Percentiles rank a stretch among this genome's conserved stretches.
Evolutionary conservation across 2,113 vertebrate species (phyloP).

Genomic region (Kryptolebias marmoratus): DNA sequence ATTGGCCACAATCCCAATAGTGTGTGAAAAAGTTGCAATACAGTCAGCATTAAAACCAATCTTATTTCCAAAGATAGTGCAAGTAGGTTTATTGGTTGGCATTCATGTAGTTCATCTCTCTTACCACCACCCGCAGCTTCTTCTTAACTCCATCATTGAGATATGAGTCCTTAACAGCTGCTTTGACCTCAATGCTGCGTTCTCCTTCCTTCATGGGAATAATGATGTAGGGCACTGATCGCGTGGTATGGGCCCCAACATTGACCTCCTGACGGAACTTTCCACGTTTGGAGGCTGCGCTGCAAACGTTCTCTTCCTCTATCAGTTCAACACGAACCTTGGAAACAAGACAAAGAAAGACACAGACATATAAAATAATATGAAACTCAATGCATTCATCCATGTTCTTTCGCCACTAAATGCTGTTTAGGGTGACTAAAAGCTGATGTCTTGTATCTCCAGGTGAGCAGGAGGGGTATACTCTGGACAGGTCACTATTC

Average conservation of each 20-base stretch:
- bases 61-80: too few relatives aligned
- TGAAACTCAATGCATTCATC: not conserved
- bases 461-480: too few relatives aligned
- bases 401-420: too few relatives aligned
- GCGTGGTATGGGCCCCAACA: slow-evolving; percentile 57
- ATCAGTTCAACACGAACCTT: slow-evolving; percentile 6
- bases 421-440: too few relatives aligned
- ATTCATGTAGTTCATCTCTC: slow-evolving; percentile 28
- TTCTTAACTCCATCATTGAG: slow-evolving; percentile 81
- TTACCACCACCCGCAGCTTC: slow-evolving; percentile 86
- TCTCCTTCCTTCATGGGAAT: slow-evolving; percentile 82
- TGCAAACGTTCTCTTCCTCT: slow-evolving; percentile 2
- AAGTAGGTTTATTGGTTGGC: too few relatives aligned
- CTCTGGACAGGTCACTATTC: too few relatives aligned
- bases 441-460: too few relatives aligned
- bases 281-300: slow-evolving; percentile 24
- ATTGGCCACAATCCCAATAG: too few relatives aligned
- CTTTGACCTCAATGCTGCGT: slow-evolving; percentile 84
- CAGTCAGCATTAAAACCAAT: too few relatives aligned
- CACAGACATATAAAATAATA: not conserved
- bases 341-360: not conserved
- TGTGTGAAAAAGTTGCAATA: too few relatives aligned
- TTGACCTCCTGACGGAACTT: slow-evolving; percentile 40
- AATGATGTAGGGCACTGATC: slow-evolving; percentile 78
- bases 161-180: slow-evolving; percentile 49